Evolutionary conservation across 2,797 vertebrate species (phyloP), one percentile per base, ranked within the genome.

Genomic region (Phataginus tetradactyla): DNA sequence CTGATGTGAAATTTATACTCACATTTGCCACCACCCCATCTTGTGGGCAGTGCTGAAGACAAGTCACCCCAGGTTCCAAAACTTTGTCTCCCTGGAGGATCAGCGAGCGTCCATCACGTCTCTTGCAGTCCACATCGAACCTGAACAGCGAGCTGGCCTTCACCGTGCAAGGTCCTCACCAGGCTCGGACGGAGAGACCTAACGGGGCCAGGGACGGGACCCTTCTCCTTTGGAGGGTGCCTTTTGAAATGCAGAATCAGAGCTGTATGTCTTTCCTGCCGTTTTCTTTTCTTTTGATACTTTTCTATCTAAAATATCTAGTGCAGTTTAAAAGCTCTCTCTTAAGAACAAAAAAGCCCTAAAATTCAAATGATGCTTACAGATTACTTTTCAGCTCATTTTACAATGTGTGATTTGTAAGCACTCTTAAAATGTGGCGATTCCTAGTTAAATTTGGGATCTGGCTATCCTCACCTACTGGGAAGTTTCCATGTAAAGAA

Each of bases 251-350:
- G 25, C 29, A 68, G 72, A 86, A 27, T 4, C 29, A 21, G 23
- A 86, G 11, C 53, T 91, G 45, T 23, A 91, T 49, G 8, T 59
- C 14, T 63, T 68, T 37, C 78, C 78, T 91, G 49, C 1, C 21
- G 53, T 23, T 57, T 64, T 45, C 14, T 39, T 29, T 39, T 5
- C 18, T 57, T 71, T 81, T 49, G 3, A 55, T 86, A 49, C 23
- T 86, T 34, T 86, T 32, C 61, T 71, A 55, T 80, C 23, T 85
- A 75, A 86, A 95, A 51, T 69, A 45, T 61, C 64, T 81, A 59
- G 51, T 61, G 49, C 90, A 72, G 13, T 80, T 83, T 92, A 39
- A 95, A 94, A 94, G n/a, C 45, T 66, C n/a, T 91, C 59, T 90
- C 37, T 53, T 92, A 63, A 87, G 57, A 45, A 91, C 74, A 32